Evolutionary conservation across 2,797 vertebrate genomes (phyloP), one percentile per base, ranked within the genome.

Genomic region (Erithacus rubecula): DNA sequence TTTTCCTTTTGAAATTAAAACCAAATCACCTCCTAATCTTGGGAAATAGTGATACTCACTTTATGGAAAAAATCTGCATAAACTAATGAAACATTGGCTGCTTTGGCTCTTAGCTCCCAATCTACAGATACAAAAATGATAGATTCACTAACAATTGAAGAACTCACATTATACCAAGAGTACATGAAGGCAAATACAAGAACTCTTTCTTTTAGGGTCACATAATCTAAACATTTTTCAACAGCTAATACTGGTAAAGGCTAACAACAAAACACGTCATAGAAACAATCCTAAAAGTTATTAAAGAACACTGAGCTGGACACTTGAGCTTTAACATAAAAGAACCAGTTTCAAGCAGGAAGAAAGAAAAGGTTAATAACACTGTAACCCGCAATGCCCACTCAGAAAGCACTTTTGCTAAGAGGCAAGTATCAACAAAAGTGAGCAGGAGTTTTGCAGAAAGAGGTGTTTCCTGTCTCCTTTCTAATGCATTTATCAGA

Each of bases 301-400:
- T 56, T 60, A 81, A 75, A 64, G 27, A 24, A 21, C 49, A 46
- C 30, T 53, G 22, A 59, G 10, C 11, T 34, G 20, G 7, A 22
- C 22, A 70, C 18, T 79, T n/a, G 36, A 82, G 29, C 58, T 79
- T 84, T 47, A 78, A 27, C 36, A 90, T 52, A 81, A 79, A 62
- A 60, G 15, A 83, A 77, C 1, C 16, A 41, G 16, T 47, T 19
- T 3, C 72, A 86, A 67, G 49, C 30, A 46, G 39, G 26, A 59
- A 83, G 76, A 87, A 90, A 89, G 41, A 69, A 89, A 87, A 94
- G 75, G 70, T 86, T 91, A 94, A 69, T 49, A 92, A 49, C 36
- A 56, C 27, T n/a, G 41, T n/a, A 87, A 92, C n/a, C 60, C 72
- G 22, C 65, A 76, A 19, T 53, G 51, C 15, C 24, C 34, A 53